Evolutionary conservation across 2,113 vertebrate genomes (phyloP).

Genomic region (Odontophorus gujanensis): DNA sequence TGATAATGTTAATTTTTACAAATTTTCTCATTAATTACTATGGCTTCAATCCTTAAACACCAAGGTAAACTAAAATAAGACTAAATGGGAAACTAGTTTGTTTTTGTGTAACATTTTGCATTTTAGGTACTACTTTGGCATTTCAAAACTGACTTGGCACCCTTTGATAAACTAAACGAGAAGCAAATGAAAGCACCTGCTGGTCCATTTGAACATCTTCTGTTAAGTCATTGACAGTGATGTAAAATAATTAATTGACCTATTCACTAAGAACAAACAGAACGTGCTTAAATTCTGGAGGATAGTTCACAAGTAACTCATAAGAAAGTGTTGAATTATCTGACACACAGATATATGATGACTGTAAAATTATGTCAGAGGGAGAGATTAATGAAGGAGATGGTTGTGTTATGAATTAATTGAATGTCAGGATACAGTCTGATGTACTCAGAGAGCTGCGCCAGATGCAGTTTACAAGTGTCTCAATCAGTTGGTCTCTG

Average conservation of each 20-base stretch:
- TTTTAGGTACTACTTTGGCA: neutral
- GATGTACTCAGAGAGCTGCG: neutral
- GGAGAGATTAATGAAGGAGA: conserved; percentile 3
- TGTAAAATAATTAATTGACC: neutral
- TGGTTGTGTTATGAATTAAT: conserved; percentile 6
- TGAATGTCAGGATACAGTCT: neutral
- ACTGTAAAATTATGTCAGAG: neutral
- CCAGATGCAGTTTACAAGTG: neutral
- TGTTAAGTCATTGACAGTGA: neutral
- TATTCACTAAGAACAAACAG: neutral
- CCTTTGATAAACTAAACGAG: neutral
- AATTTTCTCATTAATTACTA: neutral
- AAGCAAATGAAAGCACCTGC: neutral
- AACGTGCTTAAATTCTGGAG: neutral
- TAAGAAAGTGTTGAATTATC: conserved; percentile 15
- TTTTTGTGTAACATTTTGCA: neutral
- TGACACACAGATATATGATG: neutral
- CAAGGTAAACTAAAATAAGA: neutral
- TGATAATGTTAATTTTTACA: neutral
- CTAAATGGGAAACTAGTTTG: accelerated
- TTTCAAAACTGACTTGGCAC: neutral
- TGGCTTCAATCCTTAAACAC: neutral
- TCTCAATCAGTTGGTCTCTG: neutral
- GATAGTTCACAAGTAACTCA: neutral
- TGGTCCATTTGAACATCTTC: neutral